Conservation (phyloP, 2,888 invertebrate genomes). For the Diarsia dahlii region DNA sequence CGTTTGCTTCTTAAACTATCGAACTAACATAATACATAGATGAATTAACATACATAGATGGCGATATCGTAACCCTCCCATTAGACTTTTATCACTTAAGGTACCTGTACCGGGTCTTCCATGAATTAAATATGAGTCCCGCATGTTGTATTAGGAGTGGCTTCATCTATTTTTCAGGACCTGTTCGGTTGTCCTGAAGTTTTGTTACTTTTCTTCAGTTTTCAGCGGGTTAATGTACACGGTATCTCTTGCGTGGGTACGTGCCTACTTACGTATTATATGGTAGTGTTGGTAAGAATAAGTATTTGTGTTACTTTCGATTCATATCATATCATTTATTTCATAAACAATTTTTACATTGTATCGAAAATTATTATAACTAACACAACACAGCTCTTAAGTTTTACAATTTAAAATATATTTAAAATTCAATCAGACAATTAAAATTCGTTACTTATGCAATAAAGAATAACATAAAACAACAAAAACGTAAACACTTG, state of each 20-base stretch:
- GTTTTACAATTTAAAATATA: too few relatives aligned
- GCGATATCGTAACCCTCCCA: neutral
- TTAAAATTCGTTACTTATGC: too few relatives aligned
- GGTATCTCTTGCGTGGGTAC: neutral
- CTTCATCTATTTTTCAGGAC: slow-evolving; percentile 34
- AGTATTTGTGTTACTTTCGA: too few relatives aligned
- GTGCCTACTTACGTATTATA: neutral
- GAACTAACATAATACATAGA: too few relatives aligned
- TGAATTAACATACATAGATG: neutral
- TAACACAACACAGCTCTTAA: too few relatives aligned
- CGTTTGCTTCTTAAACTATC: too few relatives aligned
- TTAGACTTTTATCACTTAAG: slow-evolving; percentile 25
- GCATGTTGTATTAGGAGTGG: neutral
- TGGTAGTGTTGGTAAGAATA: neutral
- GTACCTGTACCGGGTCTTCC: neutral
- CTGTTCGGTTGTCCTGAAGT: neutral
- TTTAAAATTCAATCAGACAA: too few relatives aligned
- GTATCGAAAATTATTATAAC: too few relatives aligned
- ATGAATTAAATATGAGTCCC: slow-evolving; percentile 37
- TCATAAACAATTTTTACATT: too few relatives aligned
- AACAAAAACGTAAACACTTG: too few relatives aligned
- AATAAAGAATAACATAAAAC: too few relatives aligned
- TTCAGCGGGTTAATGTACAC: neutral
- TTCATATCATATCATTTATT: too few relatives aligned
- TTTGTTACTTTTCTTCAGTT: neutral